phyloP scores from a whole-genome alignment of 2,113 vertebrate species.

The Dendropsophus ebraccatus region DNA sequence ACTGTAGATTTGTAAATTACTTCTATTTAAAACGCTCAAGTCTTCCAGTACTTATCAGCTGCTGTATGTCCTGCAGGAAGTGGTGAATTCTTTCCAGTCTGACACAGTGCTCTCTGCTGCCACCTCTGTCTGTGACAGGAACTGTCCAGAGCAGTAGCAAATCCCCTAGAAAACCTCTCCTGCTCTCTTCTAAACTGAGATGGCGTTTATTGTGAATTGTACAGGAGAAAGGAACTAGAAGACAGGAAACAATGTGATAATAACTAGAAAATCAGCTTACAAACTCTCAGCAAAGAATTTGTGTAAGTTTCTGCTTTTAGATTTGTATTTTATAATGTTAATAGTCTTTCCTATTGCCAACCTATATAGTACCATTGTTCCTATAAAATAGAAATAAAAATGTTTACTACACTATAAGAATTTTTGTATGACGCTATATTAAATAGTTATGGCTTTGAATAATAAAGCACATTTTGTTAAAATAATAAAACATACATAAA shows the following conservation, averaged over 20 bases:
- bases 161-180: too few relatives aligned
- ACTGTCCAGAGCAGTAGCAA: too few relatives aligned
- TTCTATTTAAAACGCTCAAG: too few relatives aligned
- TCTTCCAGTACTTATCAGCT: too few relatives aligned
- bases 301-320: background rate
- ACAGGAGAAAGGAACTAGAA: background rate
- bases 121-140: too few relatives aligned
- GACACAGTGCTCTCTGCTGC: too few relatives aligned
- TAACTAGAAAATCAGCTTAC: background rate
- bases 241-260: background rate
- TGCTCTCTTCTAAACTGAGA: background rate
- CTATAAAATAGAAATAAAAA: background rate
- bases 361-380: background rate
- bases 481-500: background rate
- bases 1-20: too few relatives aligned
- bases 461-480: background rate
- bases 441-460: background rate
- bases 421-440: background rate
- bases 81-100: too few relatives aligned
- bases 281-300: background rate
- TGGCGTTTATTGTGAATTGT: too few relatives aligned
- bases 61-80: too few relatives aligned
- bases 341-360: background rate
- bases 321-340: background rate
- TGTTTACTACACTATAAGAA: constrained; percentile 7